These are phyloP conservation scores for Ornithoptera priamus DNA, from an alignment of 2,888 invertebrate genomes.

Conservation along the genomic window DNA sequence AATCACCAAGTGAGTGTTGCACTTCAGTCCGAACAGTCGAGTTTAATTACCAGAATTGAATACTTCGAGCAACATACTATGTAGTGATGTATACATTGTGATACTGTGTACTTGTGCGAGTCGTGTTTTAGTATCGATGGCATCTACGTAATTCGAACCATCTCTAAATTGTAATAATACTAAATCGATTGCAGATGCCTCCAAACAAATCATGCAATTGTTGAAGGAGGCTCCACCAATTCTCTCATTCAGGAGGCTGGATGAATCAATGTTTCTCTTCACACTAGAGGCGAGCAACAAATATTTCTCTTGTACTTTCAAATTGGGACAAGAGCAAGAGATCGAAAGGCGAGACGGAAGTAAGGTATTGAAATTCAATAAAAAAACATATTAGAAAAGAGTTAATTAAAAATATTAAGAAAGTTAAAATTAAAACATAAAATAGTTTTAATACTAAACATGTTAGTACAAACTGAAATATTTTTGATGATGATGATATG, in stretches of 20 bases:
- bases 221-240: conserved; percentile 48
- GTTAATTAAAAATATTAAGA: too few relatives aligned
- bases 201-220: conserved; percentile 41
- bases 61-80: not conserved
- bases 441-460: too few relatives aligned
- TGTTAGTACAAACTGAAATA: too few relatives aligned
- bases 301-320: conserved; percentile 43
- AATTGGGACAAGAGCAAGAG: conserved; percentile 53
- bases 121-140: not conserved
- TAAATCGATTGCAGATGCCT: conserved; percentile 43
- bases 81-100: conserved; percentile 29
- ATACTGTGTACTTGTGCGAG: conserved; percentile 3
- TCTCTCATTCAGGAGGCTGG: conserved; percentile 48
- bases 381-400: not conserved
- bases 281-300: conserved; percentile 42
- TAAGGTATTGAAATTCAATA: conserved; percentile 45
- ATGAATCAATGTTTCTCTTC: conserved; percentile 46
- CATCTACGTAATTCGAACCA: not conserved
- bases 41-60: not conserved
- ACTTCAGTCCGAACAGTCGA: not conserved
- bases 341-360: conserved; percentile 53
- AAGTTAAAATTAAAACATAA: too few relatives aligned
- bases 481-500: too few relatives aligned
- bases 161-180: not conserved
- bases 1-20: conserved; percentile 52